A percentile compares a stretch with the other conserved stretches of the same genome.
Evolutionary conservation across 2,797 vertebrate genomes (phyloP).

Genomic region (Masticophis lateralis): DNA sequence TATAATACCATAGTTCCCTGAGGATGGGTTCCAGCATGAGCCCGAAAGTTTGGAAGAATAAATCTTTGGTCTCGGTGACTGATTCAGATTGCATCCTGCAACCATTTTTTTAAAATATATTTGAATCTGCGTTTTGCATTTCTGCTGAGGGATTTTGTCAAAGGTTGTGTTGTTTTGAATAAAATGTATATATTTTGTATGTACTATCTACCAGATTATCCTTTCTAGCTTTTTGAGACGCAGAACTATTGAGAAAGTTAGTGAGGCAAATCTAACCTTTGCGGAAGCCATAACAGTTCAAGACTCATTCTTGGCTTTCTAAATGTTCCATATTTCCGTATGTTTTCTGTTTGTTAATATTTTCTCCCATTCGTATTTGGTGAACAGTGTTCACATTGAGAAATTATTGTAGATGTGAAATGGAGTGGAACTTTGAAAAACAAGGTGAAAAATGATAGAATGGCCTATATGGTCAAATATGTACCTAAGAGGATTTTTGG

Average conservation of each 20-base stretch:
- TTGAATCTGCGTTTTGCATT: neutral
- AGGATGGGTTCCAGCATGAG: neutral
- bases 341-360: neutral
- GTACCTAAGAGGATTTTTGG: neutral
- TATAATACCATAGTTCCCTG: neutral
- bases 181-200: neutral
- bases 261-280: neutral
- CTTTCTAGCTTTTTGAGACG: neutral
- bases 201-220: neutral
- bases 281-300: neutral
- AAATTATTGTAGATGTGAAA: neutral
- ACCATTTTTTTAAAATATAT: neutral
- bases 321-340: neutral
- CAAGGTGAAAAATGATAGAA: neutral
- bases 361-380: neutral
- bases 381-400: neutral
- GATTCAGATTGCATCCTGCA: neutral
- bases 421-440: neutral
- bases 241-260: neutral
- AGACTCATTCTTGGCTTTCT: neutral
- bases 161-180: neutral
- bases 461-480: neutral
- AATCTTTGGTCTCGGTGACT: neutral
- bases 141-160: neutral
- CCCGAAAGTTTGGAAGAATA: neutral